Conservation (phyloP, 2,797 vertebrate species). For the Hydrolagus colliei region DNA sequence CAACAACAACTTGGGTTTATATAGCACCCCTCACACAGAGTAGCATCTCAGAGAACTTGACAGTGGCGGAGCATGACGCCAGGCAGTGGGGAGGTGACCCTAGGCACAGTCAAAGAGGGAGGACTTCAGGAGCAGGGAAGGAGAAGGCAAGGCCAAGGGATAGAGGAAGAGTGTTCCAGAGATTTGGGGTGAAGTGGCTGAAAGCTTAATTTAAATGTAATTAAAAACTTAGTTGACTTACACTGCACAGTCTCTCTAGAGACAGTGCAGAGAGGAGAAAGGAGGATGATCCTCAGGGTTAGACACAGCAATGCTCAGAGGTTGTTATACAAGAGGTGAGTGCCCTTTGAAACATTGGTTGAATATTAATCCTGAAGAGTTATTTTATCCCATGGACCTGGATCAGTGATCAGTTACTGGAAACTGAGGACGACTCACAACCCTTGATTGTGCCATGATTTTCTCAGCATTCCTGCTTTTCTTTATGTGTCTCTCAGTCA, state of each 20-base stretch:
- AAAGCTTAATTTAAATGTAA: background rate
- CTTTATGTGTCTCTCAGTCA: slow-evolving; percentile 39
- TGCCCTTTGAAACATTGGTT: slow-evolving; percentile 44
- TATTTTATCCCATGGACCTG: slow-evolving; percentile 32
- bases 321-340: slow-evolving; percentile 43
- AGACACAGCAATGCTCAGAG: slow-evolving; percentile 40
- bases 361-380: slow-evolving; percentile 57
- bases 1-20: background rate
- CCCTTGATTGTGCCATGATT: slow-evolving; percentile 48
- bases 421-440: background rate
- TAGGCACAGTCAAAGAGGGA: too few relatives aligned
- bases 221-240: background rate
- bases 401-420: slow-evolving; percentile 6
- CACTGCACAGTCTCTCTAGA: background rate
- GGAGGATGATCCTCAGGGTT: slow-evolving; percentile 35
- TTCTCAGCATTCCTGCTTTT: slow-evolving; percentile 33
- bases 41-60: too few relatives aligned
- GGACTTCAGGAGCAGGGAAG: too few relatives aligned
- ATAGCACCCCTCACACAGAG: too few relatives aligned
- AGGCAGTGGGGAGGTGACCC: too few relatives aligned
- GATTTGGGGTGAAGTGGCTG: background rate
- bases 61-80: too few relatives aligned
- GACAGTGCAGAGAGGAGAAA: slow-evolving; percentile 30
- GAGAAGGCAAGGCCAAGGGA: too few relatives aligned
- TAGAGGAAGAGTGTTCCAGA: too few relatives aligned